Conservation (phyloP, 2,797 vertebrate species). For the Aythya fuligula region DNA sequence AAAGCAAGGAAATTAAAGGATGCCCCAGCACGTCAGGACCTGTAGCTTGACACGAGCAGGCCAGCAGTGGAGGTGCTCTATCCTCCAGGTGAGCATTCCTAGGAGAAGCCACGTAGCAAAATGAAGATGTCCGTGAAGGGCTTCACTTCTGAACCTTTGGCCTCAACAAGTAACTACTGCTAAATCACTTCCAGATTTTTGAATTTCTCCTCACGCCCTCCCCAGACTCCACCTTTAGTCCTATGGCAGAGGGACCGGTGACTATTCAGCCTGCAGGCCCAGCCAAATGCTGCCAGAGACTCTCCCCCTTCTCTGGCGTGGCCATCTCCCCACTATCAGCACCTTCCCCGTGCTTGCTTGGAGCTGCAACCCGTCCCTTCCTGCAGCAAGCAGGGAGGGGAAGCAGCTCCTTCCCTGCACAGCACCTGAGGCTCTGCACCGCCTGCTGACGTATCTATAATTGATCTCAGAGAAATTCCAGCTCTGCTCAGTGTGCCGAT, state of each 20-base stretch:
- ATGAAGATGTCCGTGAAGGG: background rate
- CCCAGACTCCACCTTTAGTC: background rate
- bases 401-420: background rate
- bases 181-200: background rate
- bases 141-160: background rate
- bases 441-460: fast-evolving
- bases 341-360: background rate
- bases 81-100: background rate
- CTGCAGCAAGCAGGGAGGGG: background rate
- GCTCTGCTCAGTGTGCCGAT: background rate
- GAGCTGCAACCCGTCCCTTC: background rate
- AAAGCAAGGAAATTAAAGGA: background rate
- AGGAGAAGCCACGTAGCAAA: background rate
- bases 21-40: background rate
- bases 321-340: background rate
- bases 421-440: background rate
- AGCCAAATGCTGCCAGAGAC: background rate
- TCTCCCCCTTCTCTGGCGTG: background rate
- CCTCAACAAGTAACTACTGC: background rate
- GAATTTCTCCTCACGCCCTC: background rate
- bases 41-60: background rate
- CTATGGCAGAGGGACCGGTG: background rate
- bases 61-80: background rate
- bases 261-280: background rate
- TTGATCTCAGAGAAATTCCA: background rate